These are phyloP conservation scores for Norana najaformis DNA, from an alignment of 2,888 invertebrate genomes.

Conservation along the genomic window DNA sequence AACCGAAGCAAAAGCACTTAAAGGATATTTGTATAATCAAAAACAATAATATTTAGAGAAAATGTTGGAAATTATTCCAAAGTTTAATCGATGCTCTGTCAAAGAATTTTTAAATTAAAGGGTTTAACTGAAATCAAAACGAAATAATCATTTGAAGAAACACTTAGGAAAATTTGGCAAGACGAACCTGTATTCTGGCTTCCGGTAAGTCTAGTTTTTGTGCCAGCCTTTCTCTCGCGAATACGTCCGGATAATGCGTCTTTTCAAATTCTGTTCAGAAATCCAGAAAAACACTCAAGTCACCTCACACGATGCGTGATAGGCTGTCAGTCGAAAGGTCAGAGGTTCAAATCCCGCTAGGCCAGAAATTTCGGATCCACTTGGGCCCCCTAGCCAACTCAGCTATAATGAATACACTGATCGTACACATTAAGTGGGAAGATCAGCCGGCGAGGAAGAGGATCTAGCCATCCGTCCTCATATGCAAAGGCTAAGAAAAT, in stretches of 20 bases:
- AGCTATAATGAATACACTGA: too few relatives aligned
- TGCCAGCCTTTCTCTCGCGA: conserved; percentile 61
- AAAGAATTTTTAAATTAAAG: not conserved
- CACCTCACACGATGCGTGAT: too few relatives aligned
- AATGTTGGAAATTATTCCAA: not conserved
- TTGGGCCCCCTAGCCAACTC: too few relatives aligned
- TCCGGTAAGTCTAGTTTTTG: conserved; percentile 62
- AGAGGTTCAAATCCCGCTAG: too few relatives aligned
- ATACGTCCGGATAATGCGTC: conserved; percentile 63
- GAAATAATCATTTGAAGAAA: not conserved
- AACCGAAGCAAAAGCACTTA: too few relatives aligned
- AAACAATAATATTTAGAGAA: not conserved
- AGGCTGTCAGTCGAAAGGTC: too few relatives aligned
- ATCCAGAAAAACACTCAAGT: not conserved
- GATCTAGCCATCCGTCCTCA: too few relatives aligned
- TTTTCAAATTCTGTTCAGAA: conserved; percentile 60
- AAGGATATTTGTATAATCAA: not conserved
- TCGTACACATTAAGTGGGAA: too few relatives aligned
- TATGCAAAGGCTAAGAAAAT: too few relatives aligned
- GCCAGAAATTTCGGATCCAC: too few relatives aligned
- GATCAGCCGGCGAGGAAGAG: too few relatives aligned
- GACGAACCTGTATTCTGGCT: conserved; percentile 65
- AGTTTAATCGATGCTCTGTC: not conserved
- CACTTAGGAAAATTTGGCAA: not conserved
- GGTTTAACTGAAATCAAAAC: not conserved